Evolutionary conservation across 2,797 vertebrate species (phyloP).

Genomic region (Lagocephalus sceleratus): DNA sequence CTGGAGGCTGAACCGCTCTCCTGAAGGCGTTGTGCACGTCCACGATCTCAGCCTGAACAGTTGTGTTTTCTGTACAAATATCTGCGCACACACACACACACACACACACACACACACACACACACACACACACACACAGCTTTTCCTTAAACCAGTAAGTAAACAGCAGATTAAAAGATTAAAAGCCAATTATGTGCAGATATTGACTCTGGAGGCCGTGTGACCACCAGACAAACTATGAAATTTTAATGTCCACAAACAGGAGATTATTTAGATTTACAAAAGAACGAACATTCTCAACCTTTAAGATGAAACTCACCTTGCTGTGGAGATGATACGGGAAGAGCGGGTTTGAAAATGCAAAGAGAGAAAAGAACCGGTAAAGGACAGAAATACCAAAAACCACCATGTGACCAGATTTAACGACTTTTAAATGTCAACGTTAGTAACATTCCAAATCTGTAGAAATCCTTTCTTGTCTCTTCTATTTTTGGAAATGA

Average conservation of each 20-base stretch:
- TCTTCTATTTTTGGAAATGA: not conserved
- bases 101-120: not conserved
- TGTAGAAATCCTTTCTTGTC: not conserved
- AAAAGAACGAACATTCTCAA: too few relatives aligned
- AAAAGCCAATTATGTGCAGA: conserved; percentile 4
- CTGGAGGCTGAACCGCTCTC: conserved; percentile 53
- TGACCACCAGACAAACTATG: conserved; percentile 28
- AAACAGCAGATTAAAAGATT: conserved; percentile 39
- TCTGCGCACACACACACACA: conserved; percentile 39
- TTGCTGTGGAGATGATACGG: conserved; percentile 38
- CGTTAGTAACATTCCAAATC: too few relatives aligned
- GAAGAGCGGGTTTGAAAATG: conserved; percentile 2
- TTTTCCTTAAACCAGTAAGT: conserved; percentile 9
- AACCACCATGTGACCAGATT: not conserved
- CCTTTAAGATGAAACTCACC: conserved; percentile 47
- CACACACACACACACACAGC: not conserved
- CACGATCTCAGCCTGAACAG: conserved; percentile 63
- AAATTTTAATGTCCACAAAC: conserved; percentile 34
- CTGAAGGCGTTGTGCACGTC: conserved; percentile 64
- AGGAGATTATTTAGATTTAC: too few relatives aligned
- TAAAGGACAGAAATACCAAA: not conserved
- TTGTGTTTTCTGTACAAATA: conserved; percentile 37
- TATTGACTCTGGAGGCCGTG: conserved; percentile 28
- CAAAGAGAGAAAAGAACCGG: conserved; percentile 1
- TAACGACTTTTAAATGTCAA: too few relatives aligned